These are phyloP conservation scores for Lutjanus campechanus DNA, from an alignment of 2,797 vertebrate species.

Conservation along the genomic window DNA sequence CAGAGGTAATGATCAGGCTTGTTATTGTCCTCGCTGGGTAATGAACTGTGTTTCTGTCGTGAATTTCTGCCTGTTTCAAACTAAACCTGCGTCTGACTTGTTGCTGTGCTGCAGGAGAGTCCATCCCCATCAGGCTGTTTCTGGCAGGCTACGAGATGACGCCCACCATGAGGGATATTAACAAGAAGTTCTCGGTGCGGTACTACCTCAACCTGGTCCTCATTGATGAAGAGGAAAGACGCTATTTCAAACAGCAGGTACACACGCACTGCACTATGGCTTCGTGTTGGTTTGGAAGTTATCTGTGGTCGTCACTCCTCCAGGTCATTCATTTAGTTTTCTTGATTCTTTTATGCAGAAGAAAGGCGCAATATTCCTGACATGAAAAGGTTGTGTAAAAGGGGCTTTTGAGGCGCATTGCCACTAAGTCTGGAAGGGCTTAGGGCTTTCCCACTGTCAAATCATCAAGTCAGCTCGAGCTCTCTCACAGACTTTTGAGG, in stretches of 20 bases:
- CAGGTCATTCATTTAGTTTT: neutral
- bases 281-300: neutral
- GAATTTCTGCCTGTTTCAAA: neutral
- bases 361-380: too few relatives aligned
- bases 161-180: conserved; percentile 96
- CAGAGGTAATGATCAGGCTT: conserved; percentile 86
- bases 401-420: too few relatives aligned
- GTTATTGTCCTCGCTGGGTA: fast-evolving
- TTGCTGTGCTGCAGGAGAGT: conserved; percentile 88
- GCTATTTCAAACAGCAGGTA: conserved; percentile 99
- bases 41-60: neutral
- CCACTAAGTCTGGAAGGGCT: too few relatives aligned
- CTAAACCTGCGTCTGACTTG: neutral
- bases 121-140: conserved; percentile 97
- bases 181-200: conserved; percentile 98
- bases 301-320: neutral
- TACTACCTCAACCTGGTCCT: conserved; percentile 99
- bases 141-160: conserved; percentile 96
- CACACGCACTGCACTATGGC: neutral
- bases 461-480: too few relatives aligned
- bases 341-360: too few relatives aligned
- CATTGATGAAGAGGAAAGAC: conserved; percentile 96
- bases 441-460: too few relatives aligned
- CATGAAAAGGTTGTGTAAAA: too few relatives aligned
- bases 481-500: too few relatives aligned